Evolutionary conservation across 2,888 invertebrate species (phyloP).

Genomic region (Piscicola geometra): DNA sequence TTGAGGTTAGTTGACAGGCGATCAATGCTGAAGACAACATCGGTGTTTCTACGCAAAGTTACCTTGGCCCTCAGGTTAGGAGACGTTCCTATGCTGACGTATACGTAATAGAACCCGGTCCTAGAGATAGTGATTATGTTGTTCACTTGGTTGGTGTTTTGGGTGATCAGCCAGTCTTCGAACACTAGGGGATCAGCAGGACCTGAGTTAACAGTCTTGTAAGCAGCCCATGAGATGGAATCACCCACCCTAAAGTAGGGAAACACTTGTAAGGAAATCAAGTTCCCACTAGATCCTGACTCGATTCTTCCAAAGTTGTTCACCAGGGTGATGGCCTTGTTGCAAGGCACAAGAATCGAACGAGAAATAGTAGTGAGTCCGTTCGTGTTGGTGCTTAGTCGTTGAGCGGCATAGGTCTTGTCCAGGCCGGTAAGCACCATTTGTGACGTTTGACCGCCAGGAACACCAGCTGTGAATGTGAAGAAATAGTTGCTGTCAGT

Average conservation of each 20-base stretch:
- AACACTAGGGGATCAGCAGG: constrained; percentile 32
- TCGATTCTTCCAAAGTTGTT: constrained; percentile 12
- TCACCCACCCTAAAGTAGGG: constrained; percentile 23
- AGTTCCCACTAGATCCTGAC: constrained; percentile 6
- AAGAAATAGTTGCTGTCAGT: constrained; percentile 25
- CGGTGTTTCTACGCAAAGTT: constrained; percentile 23
- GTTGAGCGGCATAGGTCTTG: constrained; percentile 20
- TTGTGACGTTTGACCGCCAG: constrained; percentile 8
- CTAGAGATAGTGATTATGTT: constrained; percentile 18
- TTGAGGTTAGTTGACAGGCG: constrained; percentile 31
- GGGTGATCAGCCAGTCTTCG: constrained; percentile 26
- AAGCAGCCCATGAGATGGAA: constrained; percentile 32
- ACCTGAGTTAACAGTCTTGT: constrained; percentile 13
- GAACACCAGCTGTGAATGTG: constrained; percentile 36
- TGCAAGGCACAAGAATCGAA: constrained; percentile 33
- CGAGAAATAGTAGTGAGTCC: constrained; percentile 35
- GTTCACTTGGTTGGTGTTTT: constrained; percentile 10
- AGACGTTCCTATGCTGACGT: constrained; percentile 32
- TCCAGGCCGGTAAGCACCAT: constrained; percentile 15
- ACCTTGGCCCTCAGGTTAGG: constrained; percentile 12
- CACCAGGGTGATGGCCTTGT: constrained; percentile 9
- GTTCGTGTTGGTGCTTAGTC: constrained; percentile 4
- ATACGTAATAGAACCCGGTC: constrained; percentile 38
- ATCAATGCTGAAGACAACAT: constrained; percentile 31
- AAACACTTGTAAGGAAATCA: constrained; percentile 35